phyloP scores from a whole-genome alignment of 2,113 vertebrate genomes.

The cattle (Bos taurus) region ARS-UCD2.0 NC_037330.1:101102001-101102500 shows the following conservation, averaged over 20 bases:
- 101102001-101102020: not conserved
- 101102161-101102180: not conserved
- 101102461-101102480: not conserved
- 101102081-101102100: not conserved
- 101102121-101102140: not conserved
- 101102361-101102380: not conserved
- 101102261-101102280: not conserved
- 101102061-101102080: not conserved
- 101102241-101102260: not conserved
- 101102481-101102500: not conserved
- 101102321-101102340: not conserved
- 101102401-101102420: not conserved
- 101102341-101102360: not conserved
- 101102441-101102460: not conserved
- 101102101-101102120: not conserved
- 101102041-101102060: not conserved
- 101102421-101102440: not conserved
- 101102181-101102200: not conserved
- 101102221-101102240: not conserved
- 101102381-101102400: not conserved
- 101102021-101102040: not conserved
- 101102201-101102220: not conserved
- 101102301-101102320: not conserved
- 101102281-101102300: not conserved
- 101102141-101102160: not conserved